Evolutionary conservation across 2,113 vertebrate species (phyloP), one percentile per base, ranked within the genome.

Genomic region (Calidris pugnax): DNA sequence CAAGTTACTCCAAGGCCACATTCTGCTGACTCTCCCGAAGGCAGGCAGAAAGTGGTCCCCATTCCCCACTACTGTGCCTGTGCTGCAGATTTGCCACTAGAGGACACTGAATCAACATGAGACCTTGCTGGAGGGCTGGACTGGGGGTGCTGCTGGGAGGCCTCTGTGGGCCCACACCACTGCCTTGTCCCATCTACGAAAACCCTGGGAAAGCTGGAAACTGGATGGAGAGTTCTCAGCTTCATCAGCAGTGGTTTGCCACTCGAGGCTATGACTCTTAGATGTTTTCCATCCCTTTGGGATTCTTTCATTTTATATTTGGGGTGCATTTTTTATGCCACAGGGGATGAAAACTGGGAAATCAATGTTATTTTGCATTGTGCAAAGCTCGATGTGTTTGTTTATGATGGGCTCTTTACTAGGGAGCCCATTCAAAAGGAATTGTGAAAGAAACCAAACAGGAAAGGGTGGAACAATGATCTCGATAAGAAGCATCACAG

Each of bases 381-480:
- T 96, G 92, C 63, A 84, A 79, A 91, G 33, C 50, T 85, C 14
- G 4, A 33, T 63, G 71, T 96, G 89, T 97, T 96, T 97, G 87
- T 96, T 97, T 97, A 90, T 96, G 92, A 63, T 90, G 93, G 90
- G 37, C 5, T 93, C 2, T 87, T 96, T 86, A 94, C 90, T 86
- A 94, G 78, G 92, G 95, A 92, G 85, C 12, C 79, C 90, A 93
- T 94, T 97, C 93, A 96, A 97, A 97, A 93, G 67, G 79, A 91
- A 94, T 97, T 95, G 59, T 97, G 93, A 96, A 96, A 95, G 85
- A 96, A 97, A 94, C 67, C 82, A 96, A 97, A 96, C 96, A 97
- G 96, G 96, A 97, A 97, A 97, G 95, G 91, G 96, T 96, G 92
- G 93, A 97, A 97, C 96, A 97, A 96, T 96, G 62, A 93, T 74